Evolutionary conservation across 2,888 invertebrate species (phyloP), one percentile per base, ranked within the genome.

Genomic region (Trachelus stipa): DNA sequence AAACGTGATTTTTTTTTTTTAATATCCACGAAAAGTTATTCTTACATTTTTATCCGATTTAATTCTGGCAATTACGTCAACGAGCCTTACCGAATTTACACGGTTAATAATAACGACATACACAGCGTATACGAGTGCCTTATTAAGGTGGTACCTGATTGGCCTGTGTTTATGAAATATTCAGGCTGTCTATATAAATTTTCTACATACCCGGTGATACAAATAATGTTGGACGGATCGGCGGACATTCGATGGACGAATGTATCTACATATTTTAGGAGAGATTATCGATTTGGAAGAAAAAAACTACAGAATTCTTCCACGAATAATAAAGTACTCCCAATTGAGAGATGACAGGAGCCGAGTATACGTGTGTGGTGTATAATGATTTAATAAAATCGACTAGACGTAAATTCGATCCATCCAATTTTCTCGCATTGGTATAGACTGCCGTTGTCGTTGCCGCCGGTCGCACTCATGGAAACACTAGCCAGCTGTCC

Each of bases 401-500:
- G 9, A 56, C 9, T 6, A 56, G 56, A 56, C 56, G 23, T 56
- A 56, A 56, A 56, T 56, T 56, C 56, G 56, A 15, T 56, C 56
- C 56, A 56, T 56, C 56, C 15, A 56, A 56, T 23, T 56, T 23
- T 56, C 56, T 56, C 23, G 40, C 15, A 12, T 23, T 56, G 56
- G 56, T 23, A 56, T 0, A 56, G 23, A 56, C 56, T 56, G 56
- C 23, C 56, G 56, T 23, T 23, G 56, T 23, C 56, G 23, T 23
- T 23, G 23, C 56, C 9, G 56, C 56, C 56, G 56, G 56, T 56
- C 56, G 56, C 56, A 56, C 83, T 82, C 82, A 83, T 83, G 85
- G 85, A 87, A 88, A 89, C 88, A 87, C 87, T 86, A 87, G 86
- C 88, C 90, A 90, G 90, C 90, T 90, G 90, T 88, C 88, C 87